These are phyloP conservation scores for Drosophila asahinai DNA, from an alignment of 1,140 invertebrate genomes.

Conservation along the genomic window DNA sequence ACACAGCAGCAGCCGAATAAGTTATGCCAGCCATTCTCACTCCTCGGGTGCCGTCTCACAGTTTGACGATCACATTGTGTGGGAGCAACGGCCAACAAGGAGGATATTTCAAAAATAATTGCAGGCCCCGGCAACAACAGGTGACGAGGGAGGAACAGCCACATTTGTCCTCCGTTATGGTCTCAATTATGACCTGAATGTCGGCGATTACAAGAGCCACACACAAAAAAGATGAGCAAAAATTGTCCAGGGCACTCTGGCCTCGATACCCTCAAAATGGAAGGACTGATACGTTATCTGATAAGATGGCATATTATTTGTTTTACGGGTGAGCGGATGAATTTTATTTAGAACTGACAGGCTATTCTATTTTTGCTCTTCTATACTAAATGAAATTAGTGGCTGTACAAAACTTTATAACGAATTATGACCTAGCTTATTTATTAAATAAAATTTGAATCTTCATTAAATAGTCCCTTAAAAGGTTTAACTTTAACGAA, in stretches of 20 bases:
- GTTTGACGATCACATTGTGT: slow-evolving; percentile 36
- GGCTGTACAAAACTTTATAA: no score
- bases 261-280: neutral
- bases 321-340: neutral
- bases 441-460: no score
- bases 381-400: no score
- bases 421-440: no score
- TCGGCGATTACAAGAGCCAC: slow-evolving; percentile 17
- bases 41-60: slow-evolving; percentile 23
- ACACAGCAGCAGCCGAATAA: slow-evolving; percentile 67
- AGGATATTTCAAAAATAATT: slow-evolving; percentile 45
- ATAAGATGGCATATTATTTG: neutral
- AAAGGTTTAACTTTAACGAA: no score
- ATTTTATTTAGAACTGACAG: neutral
- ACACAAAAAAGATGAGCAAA: slow-evolving; percentile 14
- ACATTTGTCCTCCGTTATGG: slow-evolving; percentile 22
- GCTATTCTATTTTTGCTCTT: neutral
- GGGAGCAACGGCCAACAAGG: slow-evolving; percentile 24
- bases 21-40: slow-evolving; percentile 68
- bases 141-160: slow-evolving; percentile 2
- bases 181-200: slow-evolving; percentile 40
- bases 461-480: no score
- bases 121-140: slow-evolving; percentile 20
- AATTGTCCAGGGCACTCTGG: neutral
- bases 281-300: neutral